These are phyloP conservation scores for Meloidogyne exigua DNA, from an alignment of 1,140 invertebrate species.

Conservation along the genomic window DNA sequence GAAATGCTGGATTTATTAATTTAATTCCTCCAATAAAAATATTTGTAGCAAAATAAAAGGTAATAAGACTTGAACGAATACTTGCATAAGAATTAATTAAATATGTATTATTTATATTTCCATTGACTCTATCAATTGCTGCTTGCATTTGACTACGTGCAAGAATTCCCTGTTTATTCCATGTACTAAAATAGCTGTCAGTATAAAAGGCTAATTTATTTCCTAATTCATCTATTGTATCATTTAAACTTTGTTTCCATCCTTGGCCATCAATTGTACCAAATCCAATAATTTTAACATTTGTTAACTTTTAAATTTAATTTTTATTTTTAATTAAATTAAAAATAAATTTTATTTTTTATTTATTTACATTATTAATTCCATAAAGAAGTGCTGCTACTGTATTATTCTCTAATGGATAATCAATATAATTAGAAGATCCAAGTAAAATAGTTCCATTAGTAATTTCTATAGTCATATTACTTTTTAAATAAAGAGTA, in stretches of 20 bases:
- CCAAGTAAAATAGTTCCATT: not conserved
- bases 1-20: constrained; percentile 3
- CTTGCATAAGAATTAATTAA: not conserved
- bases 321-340: too few relatives aligned
- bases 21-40: constrained; percentile 5
- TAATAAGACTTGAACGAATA: constrained; percentile 3
- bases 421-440: constrained; percentile 8
- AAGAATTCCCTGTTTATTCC: constrained; percentile 8
- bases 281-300: constrained; percentile 1
- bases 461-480: not conserved
- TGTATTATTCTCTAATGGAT: not conserved
- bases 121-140: not conserved
- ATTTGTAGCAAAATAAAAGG: constrained; percentile 1
- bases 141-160: constrained; percentile 2
- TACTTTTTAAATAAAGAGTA: not conserved
- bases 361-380: not conserved
- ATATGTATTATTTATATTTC: not conserved
- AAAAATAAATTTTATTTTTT: too few relatives aligned
- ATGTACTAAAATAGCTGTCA: not conserved
- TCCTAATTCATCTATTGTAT: constrained; percentile 13
- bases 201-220: constrained; percentile 2
- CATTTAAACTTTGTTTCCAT: not conserved
- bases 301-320: not conserved
- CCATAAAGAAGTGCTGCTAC: not conserved
- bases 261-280: constrained; percentile 12